phyloP scores from a whole-genome alignment of 2,113 vertebrate genomes.

The Zosterops japonicus region DNA sequence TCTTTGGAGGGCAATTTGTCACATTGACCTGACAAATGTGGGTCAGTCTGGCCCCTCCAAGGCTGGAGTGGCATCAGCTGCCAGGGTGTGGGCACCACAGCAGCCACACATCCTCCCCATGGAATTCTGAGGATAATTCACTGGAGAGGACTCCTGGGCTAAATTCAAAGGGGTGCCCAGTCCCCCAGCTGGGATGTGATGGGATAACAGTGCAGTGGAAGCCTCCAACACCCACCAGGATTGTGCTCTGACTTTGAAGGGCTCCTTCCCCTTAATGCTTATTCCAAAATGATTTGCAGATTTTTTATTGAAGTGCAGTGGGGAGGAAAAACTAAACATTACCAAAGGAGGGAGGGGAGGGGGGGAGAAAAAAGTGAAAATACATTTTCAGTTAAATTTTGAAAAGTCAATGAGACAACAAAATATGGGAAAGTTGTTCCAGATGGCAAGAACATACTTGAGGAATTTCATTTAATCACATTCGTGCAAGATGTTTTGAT shows the following conservation, averaged over 20 bases:
- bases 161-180: neutral
- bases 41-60: neutral
- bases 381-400: constrained; percentile 21
- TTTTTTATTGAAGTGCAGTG: neutral
- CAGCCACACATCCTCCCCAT: neutral
- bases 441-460: constrained; percentile 51
- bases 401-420: constrained; percentile 59
- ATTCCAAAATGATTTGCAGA: constrained; percentile 12
- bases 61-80: neutral
- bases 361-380: neutral
- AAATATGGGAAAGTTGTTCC: constrained; percentile 61
- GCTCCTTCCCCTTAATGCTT: neutral
- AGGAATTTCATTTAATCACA: constrained; percentile 57
- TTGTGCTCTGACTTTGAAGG: neutral
- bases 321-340: neutral
- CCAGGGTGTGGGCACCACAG: neutral
- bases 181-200: neutral
- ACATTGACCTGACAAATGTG: neutral
- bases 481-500: constrained; percentile 49
- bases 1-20: neutral
- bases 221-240: neutral
- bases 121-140: neutral
- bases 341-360: neutral
- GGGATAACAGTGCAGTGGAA: neutral
- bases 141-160: neutral